Evolutionary conservation across 2,797 vertebrate genomes (phyloP), one percentile per base, ranked within the genome.

Genomic region (Gymnoscopelus braueri): DNA sequence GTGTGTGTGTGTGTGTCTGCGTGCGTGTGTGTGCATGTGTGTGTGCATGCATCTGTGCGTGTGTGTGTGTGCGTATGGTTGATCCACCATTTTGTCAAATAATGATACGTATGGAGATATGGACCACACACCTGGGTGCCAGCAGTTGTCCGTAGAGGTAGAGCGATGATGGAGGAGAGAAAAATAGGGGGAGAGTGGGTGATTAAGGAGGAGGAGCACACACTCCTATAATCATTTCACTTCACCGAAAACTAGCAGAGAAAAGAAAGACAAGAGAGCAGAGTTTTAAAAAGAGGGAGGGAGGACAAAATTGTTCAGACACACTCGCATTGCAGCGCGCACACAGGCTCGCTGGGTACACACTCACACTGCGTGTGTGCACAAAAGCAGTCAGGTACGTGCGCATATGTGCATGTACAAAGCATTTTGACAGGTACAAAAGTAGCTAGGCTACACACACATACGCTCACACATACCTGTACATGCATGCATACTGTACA

Each of bases 171-270:
- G 39, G 47, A 70, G 60, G 59, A 67, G 73, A 75, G 63, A 60
- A 69, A 81, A 64, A 78, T 73, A 78, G 77, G 79, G 54, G 77
- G 67, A 75, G 67, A 84, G 80, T 84, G n/a, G n/a, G 81, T 83
- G 81, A 89, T 89, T 87, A 91, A 74, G 81, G 73, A 82, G 87
- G 87, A 87, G 85, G 85, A 75, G 79, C 57, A n/a, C 48, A 75
- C 50, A 73, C 77, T 81, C 79, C 80, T 78, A 64, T 88, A 84
- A 86, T 88, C 72, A 67, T 80, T 75, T 84, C 66, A 79, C 78
- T 44, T 44, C 55, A 85, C 61, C 77, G 71, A 74, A 44, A 67
- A 75, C 52, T 62, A 70, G 79, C 48, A 71, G 23, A 75, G 53
- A 82, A 13, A 65, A 12, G 55, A 60, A 11, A 58, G 60, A 68